Percentiles rank a stretch among this genome's conserved stretches.
Evolutionary conservation across 2,113 vertebrate genomes (phyloP).

Genomic region (Capricornis sumatraensis): DNA sequence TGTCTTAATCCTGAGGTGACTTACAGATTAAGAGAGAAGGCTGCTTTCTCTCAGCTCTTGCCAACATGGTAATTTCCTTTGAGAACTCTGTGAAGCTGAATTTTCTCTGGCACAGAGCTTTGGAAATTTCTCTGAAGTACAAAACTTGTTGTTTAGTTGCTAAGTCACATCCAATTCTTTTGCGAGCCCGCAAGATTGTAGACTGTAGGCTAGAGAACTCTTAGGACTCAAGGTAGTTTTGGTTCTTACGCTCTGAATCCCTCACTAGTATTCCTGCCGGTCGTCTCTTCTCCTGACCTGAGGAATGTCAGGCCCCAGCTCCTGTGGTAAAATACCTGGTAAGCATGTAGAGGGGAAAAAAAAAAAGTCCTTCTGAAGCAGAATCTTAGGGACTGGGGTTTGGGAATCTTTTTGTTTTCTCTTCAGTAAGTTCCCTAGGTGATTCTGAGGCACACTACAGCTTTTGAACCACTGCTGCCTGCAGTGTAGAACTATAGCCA

Average conservation of each 20-base stretch:
- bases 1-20: background rate
- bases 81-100: background rate
- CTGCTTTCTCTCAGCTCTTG: background rate
- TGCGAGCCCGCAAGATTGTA: background rate
- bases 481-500: background rate
- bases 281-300: background rate
- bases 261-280: background rate
- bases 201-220: background rate
- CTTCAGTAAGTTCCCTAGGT: background rate
- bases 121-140: constrained; percentile 1
- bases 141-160: background rate
- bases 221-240: background rate
- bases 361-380: background rate
- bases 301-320: background rate
- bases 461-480: background rate
- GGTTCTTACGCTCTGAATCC: background rate
- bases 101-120: background rate
- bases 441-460: background rate
- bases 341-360: background rate
- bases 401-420: background rate
- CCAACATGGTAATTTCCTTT: background rate
- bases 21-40: background rate
- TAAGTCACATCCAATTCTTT: background rate
- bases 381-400: background rate
- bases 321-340: background rate